A percentile compares a stretch with the other conserved stretches of the same genome.
Evolutionary conservation across 2,797 vertebrate species (phyloP).

Genomic region (Gorsachius magnificus): DNA sequence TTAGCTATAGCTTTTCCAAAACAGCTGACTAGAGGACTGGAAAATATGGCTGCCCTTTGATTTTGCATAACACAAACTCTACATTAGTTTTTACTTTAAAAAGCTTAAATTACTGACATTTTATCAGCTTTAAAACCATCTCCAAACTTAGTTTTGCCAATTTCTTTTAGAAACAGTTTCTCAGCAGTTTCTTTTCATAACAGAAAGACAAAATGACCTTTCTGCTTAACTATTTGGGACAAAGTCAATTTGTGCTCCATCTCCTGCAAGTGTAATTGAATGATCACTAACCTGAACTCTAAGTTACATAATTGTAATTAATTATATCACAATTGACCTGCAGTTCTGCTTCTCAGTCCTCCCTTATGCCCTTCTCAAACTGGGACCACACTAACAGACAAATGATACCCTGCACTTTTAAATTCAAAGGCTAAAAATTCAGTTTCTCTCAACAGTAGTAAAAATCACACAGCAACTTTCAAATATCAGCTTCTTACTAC

Average conservation of each 20-base stretch:
- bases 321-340: constrained; percentile 59
- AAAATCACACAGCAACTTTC: not conserved
- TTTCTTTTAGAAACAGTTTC: not conserved
- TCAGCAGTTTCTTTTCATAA: not conserved
- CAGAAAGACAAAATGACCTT: constrained; percentile 22
- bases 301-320: constrained; percentile 66
- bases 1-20: not conserved
- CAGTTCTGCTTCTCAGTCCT: constrained; percentile 43
- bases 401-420: not conserved
- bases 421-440: not conserved
- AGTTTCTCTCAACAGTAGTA: not conserved
- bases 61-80: not conserved
- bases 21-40: not conserved
- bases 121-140: not conserved
- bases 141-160: not conserved
- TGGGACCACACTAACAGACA: not conserved
- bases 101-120: not conserved
- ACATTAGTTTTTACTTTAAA: not conserved
- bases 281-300: constrained; percentile 51
- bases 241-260: constrained; percentile 57
- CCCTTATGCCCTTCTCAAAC: constrained; percentile 46
- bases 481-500: not conserved
- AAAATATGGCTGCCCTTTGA: not conserved
- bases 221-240: constrained; percentile 45
- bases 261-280: constrained; percentile 53